A percentile compares a stretch with the other conserved stretches of the same genome.
phyloP scores from a whole-genome alignment of 2,888 invertebrate species.

The Euzophera pinguis region DNA sequence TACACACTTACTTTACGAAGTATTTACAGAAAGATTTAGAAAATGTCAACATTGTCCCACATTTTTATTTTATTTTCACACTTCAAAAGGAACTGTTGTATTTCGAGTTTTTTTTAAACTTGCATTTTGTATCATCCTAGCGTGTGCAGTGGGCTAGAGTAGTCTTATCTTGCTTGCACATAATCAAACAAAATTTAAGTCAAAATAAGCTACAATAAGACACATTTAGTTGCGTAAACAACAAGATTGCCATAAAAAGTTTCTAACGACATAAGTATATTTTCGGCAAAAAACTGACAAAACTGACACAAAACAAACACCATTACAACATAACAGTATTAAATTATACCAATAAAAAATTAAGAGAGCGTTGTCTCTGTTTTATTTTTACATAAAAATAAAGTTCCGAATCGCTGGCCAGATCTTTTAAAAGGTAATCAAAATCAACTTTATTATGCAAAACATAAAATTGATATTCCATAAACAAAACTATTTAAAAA shows the following conservation, averaged over 20 bases:
- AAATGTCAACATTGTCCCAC: conserved; percentile 26
- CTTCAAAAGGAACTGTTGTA: neutral
- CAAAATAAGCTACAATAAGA: no score
- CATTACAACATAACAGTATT: conserved; percentile 13
- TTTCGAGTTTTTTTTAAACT: neutral
- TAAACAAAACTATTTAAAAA: conserved; percentile 10
- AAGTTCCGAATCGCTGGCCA: conserved; percentile 52
- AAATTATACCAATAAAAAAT: conserved; percentile 15
- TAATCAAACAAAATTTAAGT: no score
- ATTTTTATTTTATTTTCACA: conserved; percentile 4
- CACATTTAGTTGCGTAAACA: neutral
- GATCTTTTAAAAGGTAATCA: conserved; percentile 48
- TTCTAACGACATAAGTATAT: neutral
- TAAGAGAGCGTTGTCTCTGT: conserved; percentile 38
- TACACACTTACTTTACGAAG: conserved; percentile 38
- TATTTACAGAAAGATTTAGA: conserved; percentile 57
- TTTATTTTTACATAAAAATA: conserved; percentile 55
- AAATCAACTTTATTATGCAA: neutral
- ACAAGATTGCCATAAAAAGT: neutral
- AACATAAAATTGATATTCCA: neutral
- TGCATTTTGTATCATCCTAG: no score
- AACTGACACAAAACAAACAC: conserved; percentile 19
- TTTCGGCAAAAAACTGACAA: neutral
- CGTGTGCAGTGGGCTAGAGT: no score
- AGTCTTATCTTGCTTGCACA: no score